Conservation (phyloP, 1,140 invertebrate species). For the Lordiphosa stackelbergi region DNA sequence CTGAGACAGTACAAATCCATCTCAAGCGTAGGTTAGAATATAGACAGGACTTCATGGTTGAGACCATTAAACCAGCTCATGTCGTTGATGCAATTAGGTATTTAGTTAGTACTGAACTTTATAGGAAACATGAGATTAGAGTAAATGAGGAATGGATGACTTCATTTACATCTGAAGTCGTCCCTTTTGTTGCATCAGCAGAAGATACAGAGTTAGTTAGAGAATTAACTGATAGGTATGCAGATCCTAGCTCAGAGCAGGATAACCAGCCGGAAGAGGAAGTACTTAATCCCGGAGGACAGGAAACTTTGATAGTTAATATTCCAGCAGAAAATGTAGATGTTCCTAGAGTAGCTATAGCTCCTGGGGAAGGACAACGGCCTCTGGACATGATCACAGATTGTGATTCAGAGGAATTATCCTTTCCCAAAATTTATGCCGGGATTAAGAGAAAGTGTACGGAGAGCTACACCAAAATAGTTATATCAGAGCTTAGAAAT, state of each 20-base stretch:
- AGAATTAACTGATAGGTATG: not conserved
- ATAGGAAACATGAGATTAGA: not conserved
- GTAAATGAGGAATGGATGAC: conserved; percentile 1
- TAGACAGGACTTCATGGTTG: not conserved
- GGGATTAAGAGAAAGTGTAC: not conserved
- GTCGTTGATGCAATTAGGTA: not conserved
- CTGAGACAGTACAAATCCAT: too few species aligned
- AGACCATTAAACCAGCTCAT: conserved; percentile 1
- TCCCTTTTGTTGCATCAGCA: not conserved
- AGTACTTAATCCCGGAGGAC: not conserved
- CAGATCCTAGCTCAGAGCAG: not conserved
- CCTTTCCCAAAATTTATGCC: not conserved
- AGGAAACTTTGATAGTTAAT: not conserved
- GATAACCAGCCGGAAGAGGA: not conserved
- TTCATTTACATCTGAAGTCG: not conserved
- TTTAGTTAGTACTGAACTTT: not conserved
- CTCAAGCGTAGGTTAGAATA: not conserved
- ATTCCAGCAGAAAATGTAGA: not conserved
- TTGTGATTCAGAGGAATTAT: not conserved
- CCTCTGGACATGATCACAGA: not conserved
- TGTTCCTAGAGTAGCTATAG: too few species aligned
- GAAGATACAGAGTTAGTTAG: not conserved
- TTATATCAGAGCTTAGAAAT: conserved; percentile 1
- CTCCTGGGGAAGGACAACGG: not conserved
- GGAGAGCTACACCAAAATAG: not conserved